These are phyloP conservation scores for Microcebus tavaratra DNA, from an alignment of 2,113 vertebrate genomes.

Conservation along the genomic window DNA sequence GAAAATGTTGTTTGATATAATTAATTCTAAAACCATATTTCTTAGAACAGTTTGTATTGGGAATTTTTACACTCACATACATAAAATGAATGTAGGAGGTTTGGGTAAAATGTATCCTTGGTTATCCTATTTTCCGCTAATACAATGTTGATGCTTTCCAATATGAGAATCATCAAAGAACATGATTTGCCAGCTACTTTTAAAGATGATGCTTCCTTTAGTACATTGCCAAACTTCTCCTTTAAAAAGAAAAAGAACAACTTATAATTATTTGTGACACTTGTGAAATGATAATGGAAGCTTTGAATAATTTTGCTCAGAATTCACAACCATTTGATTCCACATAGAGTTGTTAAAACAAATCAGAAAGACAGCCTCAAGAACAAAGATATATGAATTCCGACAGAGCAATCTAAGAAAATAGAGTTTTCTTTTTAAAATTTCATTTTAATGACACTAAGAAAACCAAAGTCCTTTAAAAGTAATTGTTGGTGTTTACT, in stretches of 20 bases:
- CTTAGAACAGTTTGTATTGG: neutral
- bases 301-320: slow-evolving; percentile 36
- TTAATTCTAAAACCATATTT: neutral
- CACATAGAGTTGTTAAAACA: neutral
- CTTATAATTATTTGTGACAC: slow-evolving; percentile 29
- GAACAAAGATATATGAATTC: slow-evolving; percentile 13
- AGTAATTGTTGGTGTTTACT: neutral
- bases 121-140: neutral
- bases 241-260: neutral
- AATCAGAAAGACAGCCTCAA: slow-evolving; percentile 3
- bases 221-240: neutral
- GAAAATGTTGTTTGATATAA: neutral
- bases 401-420: neutral
- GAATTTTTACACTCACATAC: neutral
- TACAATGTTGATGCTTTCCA: neutral
- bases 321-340: slow-evolving; percentile 35
- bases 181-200: neutral
- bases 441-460: neutral
- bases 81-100: neutral
- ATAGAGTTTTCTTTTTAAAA: neutral
- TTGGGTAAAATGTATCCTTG: neutral
- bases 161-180: neutral
- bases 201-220: slow-evolving; percentile 1
- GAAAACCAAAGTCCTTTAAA: slow-evolving; percentile 22
- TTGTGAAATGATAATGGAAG: slow-evolving; percentile 47